Conservation (phyloP, 1,140 invertebrate species). For the Ceratina japonica region DNA sequence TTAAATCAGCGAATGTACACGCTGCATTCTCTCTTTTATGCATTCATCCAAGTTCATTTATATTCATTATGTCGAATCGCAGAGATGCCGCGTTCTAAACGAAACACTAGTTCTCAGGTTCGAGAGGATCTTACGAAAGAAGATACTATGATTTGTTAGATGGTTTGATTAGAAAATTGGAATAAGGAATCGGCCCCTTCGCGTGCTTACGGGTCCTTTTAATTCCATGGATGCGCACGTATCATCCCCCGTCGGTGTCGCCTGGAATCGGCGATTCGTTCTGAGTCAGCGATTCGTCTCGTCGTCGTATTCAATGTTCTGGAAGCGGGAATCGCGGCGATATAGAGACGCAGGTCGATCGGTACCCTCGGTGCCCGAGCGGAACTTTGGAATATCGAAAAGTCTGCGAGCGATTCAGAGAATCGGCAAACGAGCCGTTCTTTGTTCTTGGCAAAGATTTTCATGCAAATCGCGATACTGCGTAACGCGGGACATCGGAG, state of each 20-base stretch:
- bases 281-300: conserved; percentile 41
- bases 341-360: conserved; percentile 5
- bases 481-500: conserved; percentile 6
- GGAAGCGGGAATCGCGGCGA: conserved; percentile 23
- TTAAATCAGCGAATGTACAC: too few relatives aligned
- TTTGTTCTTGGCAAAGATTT: conserved; percentile 21
- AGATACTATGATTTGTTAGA: too few relatives aligned
- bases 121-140: too few relatives aligned
- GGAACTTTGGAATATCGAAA: background rate
- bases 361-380: background rate
- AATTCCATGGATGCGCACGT: background rate
- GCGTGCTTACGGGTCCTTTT: background rate
- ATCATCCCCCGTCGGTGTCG: conserved; percentile 12
- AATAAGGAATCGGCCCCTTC: background rate
- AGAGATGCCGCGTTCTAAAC: too few relatives aligned
- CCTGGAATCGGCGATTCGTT: conserved; percentile 16
- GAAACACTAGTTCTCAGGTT: too few relatives aligned
- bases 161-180: too few relatives aligned
- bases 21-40: too few relatives aligned
- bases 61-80: too few relatives aligned
- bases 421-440: background rate
- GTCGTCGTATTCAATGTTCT: conserved; percentile 36
- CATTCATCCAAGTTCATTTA: too few relatives aligned
- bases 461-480: background rate
- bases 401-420: too few relatives aligned